phyloP scores from a whole-genome alignment of 1,140 invertebrate genomes.

The Formica exsecta region DNA sequence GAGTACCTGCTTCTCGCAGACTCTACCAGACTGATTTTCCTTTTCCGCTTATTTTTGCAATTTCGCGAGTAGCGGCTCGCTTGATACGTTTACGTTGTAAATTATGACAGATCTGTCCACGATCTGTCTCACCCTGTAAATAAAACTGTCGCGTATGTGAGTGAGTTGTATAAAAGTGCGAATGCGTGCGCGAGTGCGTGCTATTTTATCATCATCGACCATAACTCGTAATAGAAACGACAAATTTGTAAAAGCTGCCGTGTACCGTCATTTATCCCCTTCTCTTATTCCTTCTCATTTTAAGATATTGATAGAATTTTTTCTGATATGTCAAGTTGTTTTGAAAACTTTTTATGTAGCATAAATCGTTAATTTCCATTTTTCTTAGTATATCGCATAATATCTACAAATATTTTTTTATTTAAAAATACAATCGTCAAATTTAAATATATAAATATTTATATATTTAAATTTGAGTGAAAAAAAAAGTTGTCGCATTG shows the following conservation, averaged over 20 bases:
- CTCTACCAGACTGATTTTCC: conserved; percentile 78
- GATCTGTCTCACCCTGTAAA: conserved; percentile 76
- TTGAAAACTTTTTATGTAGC: neutral
- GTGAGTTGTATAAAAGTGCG: conserved; percentile 79
- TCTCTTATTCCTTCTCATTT: neutral
- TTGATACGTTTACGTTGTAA: conserved; percentile 72
- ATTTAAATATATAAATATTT: neutral
- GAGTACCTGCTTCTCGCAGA: conserved; percentile 41
- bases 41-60: conserved; percentile 26
- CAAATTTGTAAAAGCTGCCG: conserved; percentile 70
- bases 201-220: conserved; percentile 67
- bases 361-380: neutral
- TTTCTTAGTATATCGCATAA: neutral
- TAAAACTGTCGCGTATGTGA: conserved; percentile 68
- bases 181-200: conserved; percentile 55
- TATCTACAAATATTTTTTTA: neutral
- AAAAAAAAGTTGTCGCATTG: neutral
- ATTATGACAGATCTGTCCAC: conserved; percentile 72
- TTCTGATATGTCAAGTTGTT: neutral
- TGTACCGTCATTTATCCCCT: neutral
- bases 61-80: conserved; percentile 6
- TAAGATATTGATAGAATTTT: neutral
- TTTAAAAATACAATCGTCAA: neutral
- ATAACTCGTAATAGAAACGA: conserved; percentile 81
- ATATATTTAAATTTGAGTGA: neutral